Percentiles rank a stretch among this genome's conserved stretches.
These are phyloP conservation scores for Creontiades dilutus DNA, from an alignment of 2,888 invertebrate species.

Conservation along the genomic window DNA sequence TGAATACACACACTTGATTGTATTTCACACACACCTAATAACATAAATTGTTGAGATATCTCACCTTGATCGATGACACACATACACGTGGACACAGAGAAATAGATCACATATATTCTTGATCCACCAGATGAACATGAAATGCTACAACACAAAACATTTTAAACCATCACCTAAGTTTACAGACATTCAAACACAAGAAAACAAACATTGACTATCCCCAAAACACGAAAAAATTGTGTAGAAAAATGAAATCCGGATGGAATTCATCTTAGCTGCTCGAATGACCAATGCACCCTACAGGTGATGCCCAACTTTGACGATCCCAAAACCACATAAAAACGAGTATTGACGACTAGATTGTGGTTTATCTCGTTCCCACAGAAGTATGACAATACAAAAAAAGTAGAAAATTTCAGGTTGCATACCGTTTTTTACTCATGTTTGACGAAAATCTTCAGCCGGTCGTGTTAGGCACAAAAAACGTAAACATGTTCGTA, in stretches of 20 bases:
- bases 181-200: slow-evolving; percentile 31
- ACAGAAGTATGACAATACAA: slow-evolving; percentile 43
- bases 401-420: slow-evolving; percentile 11
- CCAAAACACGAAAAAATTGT: slow-evolving; percentile 42
- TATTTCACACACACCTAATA: slow-evolving; percentile 25
- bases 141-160: slow-evolving; percentile 31
- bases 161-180: not conserved
- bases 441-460: slow-evolving; percentile 28
- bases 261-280: slow-evolving; percentile 14
- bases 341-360: slow-evolving; percentile 28
- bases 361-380: not conserved
- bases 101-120: slow-evolving; percentile 46
- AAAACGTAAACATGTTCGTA: not conserved
- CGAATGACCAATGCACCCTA: slow-evolving; percentile 44
- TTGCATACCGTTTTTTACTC: slow-evolving; percentile 12
- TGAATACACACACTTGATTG: too few relatives aligned
- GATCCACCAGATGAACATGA: slow-evolving; percentile 10
- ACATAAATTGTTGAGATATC: slow-evolving; percentile 2
- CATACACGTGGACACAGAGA: too few relatives aligned
- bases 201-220: slow-evolving; percentile 14
- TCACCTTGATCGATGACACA: slow-evolving; percentile 47
- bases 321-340: slow-evolving; percentile 35
- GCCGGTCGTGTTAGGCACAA: slow-evolving; percentile 6
- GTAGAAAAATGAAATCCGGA: slow-evolving; percentile 26
- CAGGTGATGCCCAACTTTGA: slow-evolving; percentile 34